Conservation (phyloP, 2,113 vertebrate species). For the Sminthopsis crassicaudata region DNA sequence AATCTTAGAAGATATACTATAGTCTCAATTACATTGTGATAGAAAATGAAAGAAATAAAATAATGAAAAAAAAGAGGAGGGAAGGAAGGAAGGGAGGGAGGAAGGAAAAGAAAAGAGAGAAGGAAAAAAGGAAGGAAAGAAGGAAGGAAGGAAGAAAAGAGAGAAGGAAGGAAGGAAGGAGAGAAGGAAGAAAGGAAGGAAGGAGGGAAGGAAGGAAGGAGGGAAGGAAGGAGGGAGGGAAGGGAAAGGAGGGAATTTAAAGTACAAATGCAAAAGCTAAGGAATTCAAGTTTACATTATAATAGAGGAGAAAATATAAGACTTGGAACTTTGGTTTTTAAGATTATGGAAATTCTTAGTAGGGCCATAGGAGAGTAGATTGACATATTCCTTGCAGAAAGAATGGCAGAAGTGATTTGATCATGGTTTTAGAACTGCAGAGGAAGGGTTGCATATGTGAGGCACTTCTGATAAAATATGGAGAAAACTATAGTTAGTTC, state of each 20-base stretch:
- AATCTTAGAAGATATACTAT: neutral
- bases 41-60: neutral
- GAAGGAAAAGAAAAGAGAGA: no score
- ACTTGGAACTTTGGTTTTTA: neutral
- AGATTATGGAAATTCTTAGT: neutral
- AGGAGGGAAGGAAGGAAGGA: no score
- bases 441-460: neutral
- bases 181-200: no score
- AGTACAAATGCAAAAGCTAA: neutral
- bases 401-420: neutral
- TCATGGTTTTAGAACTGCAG: neutral
- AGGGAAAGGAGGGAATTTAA: neutral
- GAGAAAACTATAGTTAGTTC: neutral
- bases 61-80: no score
- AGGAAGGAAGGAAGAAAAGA: no score
- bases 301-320: neutral
- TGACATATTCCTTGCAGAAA: neutral
- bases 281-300: neutral
- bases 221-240: neutral
- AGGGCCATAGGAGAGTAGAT: neutral
- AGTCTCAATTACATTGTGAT: neutral
- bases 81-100: no score
- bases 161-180: neutral
- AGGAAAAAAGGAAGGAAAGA: no score
- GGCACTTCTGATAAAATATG: neutral